phyloP scores from a whole-genome alignment of 2,888 invertebrate genomes.

The Acleris literana region DNA sequence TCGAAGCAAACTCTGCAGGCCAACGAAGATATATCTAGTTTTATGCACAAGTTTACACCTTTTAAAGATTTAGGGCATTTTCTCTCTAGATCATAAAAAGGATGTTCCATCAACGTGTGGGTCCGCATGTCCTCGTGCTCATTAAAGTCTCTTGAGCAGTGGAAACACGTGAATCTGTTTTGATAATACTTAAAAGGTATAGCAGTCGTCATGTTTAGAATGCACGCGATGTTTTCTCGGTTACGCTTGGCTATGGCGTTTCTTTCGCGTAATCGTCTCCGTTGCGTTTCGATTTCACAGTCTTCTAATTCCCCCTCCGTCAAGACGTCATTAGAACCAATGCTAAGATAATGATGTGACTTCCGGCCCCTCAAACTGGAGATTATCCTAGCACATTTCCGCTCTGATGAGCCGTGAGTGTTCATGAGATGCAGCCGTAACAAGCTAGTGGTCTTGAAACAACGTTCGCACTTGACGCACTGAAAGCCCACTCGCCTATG shows the following conservation, averaged over 20 bases:
- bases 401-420: slow-evolving; percentile 28
- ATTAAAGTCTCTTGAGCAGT: slow-evolving; percentile 37
- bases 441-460: slow-evolving; percentile 27
- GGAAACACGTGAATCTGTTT: slow-evolving; percentile 41
- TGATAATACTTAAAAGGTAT: slow-evolving; percentile 42
- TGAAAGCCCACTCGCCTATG: slow-evolving; percentile 26
- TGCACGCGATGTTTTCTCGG: slow-evolving; percentile 37
- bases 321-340: not conserved
- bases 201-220: slow-evolving; percentile 41
- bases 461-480: slow-evolving; percentile 31
- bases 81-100: slow-evolving; percentile 36
- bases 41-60: slow-evolving; percentile 38
- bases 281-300: slow-evolving; percentile 23
- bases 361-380: slow-evolving; percentile 17
- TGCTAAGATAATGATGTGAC: slow-evolving; percentile 4
- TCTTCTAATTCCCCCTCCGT: slow-evolving; percentile 20
- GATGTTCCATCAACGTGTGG: slow-evolving; percentile 35
- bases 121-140: slow-evolving; percentile 38
- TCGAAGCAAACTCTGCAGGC: slow-evolving; percentile 41
- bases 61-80: slow-evolving; percentile 37
- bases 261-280: slow-evolving; percentile 19
- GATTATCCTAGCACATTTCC: slow-evolving; percentile 27
- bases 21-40: slow-evolving; percentile 40
- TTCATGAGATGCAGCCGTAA: slow-evolving; percentile 27
- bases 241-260: slow-evolving; percentile 35